Base-by-base conservation (phyloP, 2,797 vertebrate species). In the Myripristis jacobus region DNA sequence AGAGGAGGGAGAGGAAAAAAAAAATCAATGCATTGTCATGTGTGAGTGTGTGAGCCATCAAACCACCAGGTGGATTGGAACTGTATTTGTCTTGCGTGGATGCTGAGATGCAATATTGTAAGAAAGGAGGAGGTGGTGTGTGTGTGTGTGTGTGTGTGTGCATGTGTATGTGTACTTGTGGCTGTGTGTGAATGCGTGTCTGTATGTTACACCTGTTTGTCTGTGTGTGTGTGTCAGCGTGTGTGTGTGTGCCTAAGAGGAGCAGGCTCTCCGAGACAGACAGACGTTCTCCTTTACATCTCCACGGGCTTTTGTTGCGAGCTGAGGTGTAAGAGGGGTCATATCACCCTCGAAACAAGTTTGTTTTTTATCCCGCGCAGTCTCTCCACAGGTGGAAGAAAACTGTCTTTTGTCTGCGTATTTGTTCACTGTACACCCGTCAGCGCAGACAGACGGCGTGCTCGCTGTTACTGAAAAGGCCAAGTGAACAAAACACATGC, bases 1-100 rank as follows among this genome's bases (percentile, higher is more conserved):
- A 73, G 78, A 44, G 21, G 67, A 51, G 59, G 94, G 92, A 93
- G 58, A 8, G n/a, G 3, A 3, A 95, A 96, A 95, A 91, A 93
- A 94, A 96, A 97, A 98, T 98, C 97, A 95, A 97, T 98, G 97
- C 95, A 96, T 98, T 97, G 97, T 97, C 97, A 97, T 97, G 96
- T 96, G 96, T 91, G 92, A 95, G 85, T 67, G 84, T 85, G 81
- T 62, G 95, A 93, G 90, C 95, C 94, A 95, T 96, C 96, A 97
- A 95, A 94, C 93, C 92, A 95, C 92, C 95, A 95, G 95, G 94
- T 95, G 95, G 93, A 95, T 94, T 95, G 96, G 95, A 95, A 93
- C 95, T 94, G 94, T 94, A 89, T 94, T 94, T 93, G 93, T 88
- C 91, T 91, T 56, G 88, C 88, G 80, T 80, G 21, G 19, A 83